phyloP scores from a whole-genome alignment of 2,888 invertebrate species.

The Latheticus oryzae region DNA sequence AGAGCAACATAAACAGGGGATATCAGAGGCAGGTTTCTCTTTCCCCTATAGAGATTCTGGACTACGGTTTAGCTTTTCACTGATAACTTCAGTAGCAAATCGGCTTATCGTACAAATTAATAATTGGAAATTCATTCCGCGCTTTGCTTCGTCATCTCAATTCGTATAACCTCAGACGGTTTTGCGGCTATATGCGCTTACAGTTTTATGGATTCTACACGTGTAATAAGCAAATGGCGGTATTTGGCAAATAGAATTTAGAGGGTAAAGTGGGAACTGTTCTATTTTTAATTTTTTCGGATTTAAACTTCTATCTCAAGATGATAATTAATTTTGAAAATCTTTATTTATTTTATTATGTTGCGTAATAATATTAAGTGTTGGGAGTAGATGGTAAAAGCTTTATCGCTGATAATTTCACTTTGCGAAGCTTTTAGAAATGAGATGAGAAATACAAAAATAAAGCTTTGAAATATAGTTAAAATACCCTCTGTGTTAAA shows the following conservation, averaged over 20 bases:
- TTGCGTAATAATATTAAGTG: constrained; percentile 32
- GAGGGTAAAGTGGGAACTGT: constrained; percentile 16
- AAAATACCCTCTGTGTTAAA: constrained; percentile 52
- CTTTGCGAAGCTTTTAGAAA: constrained; percentile 36
- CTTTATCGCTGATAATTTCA: constrained; percentile 36
- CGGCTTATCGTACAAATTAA: constrained; percentile 56
- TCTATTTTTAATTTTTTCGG: constrained; percentile 17
- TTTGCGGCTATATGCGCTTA: constrained; percentile 10
- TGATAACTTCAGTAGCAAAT: constrained; percentile 54
- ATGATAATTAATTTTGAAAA: constrained; percentile 30
- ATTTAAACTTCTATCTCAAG: constrained; percentile 17
- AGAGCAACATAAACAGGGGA: constrained; percentile 40
- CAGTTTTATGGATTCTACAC: too few relatives aligned
- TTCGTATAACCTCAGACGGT: constrained; percentile 40
- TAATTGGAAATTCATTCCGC: constrained; percentile 53
- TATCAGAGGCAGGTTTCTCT: constrained; percentile 27
- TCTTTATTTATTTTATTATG: constrained; percentile 35
- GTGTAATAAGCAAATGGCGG: constrained; percentile 1
- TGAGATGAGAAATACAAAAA: constrained; percentile 40
- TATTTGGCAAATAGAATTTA: constrained; percentile 1
- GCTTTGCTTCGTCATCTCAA: constrained; percentile 51
- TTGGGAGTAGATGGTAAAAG: constrained; percentile 28
- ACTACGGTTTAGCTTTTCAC: constrained; percentile 45
- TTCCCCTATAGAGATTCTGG: constrained; percentile 35
- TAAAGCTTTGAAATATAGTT: constrained; percentile 39